phyloP scores from a whole-genome alignment of 1,140 invertebrate species.

The Bombus confusus region DNA sequence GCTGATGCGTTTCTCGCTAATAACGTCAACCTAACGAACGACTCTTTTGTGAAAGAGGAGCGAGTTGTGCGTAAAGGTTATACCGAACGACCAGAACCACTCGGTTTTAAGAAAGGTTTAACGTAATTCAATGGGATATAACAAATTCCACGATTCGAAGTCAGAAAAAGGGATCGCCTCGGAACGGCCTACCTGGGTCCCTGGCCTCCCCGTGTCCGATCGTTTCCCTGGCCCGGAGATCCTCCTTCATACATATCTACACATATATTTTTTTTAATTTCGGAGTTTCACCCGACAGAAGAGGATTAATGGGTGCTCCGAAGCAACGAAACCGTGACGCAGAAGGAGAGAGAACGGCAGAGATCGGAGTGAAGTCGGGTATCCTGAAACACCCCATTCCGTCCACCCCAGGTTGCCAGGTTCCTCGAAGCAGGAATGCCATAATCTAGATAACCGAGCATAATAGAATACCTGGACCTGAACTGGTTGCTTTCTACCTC shows the following conservation, averaged over 20 bases:
- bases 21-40: conserved; percentile 3
- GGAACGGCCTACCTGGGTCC: conserved; percentile 45
- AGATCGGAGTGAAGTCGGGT: conserved; percentile 23
- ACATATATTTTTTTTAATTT: conserved; percentile 75
- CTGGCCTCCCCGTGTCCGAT: conserved; percentile 19
- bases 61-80: neutral
- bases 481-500: conserved; percentile 76
- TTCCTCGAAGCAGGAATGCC: conserved; percentile 78
- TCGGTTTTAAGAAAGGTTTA: conserved; percentile 41
- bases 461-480: conserved; percentile 78
- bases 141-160: conserved; percentile 55
- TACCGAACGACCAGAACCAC: neutral
- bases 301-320: conserved; percentile 60
- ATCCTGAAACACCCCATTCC: conserved; percentile 66
- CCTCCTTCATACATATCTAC: conserved; percentile 50
- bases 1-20: conserved; percentile 6
- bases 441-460: conserved; percentile 81
- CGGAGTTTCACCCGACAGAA: conserved; percentile 61
- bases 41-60: conserved; percentile 14
- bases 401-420: conserved; percentile 64
- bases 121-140: conserved; percentile 55
- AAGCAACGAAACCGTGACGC: conserved; percentile 50
- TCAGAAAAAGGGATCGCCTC: conserved; percentile 37
- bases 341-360: conserved; percentile 17
- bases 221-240: conserved; percentile 28